Percentiles rank a stretch among this genome's conserved stretches.
Conservation (phyloP, 2,113 vertebrate genomes). For the Lagopus leucura region DNA sequence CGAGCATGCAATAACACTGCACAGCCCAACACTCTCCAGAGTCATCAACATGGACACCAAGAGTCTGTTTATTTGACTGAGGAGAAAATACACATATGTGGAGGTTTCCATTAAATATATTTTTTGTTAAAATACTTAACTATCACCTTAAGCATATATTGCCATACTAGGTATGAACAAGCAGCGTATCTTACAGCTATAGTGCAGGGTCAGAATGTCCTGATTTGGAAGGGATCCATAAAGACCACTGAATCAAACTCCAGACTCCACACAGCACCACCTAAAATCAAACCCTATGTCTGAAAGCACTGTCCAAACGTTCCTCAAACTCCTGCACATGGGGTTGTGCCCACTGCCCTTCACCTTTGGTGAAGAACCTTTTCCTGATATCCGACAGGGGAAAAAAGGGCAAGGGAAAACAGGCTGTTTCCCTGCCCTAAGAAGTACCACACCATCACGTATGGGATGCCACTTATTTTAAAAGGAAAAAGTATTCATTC, state of each 20-base stretch:
- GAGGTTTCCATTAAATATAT: not conserved
- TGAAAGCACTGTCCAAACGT: too few relatives aligned
- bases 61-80: not conserved
- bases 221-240: too few relatives aligned
- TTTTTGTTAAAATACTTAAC: not conserved
- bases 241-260: too few relatives aligned
- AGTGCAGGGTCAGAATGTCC: not conserved
- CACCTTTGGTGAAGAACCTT: too few relatives aligned
- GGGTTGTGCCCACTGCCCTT: too few relatives aligned
- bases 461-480: not conserved
- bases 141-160: not conserved
- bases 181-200: not conserved
- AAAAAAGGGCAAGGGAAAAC: not conserved
- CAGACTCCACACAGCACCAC: too few relatives aligned
- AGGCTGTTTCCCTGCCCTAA: not conserved
- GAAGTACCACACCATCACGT: not conserved
- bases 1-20: not conserved
- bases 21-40: not conserved
- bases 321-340: too few relatives aligned
- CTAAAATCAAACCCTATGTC: too few relatives aligned
- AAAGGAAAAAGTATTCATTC: not conserved
- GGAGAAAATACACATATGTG: not conserved
- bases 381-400: too few relatives aligned
- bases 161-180: not conserved
- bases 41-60: not conserved